Conservation (phyloP, 2,888 invertebrate genomes). For the Trissolcus japonicus region DNA sequence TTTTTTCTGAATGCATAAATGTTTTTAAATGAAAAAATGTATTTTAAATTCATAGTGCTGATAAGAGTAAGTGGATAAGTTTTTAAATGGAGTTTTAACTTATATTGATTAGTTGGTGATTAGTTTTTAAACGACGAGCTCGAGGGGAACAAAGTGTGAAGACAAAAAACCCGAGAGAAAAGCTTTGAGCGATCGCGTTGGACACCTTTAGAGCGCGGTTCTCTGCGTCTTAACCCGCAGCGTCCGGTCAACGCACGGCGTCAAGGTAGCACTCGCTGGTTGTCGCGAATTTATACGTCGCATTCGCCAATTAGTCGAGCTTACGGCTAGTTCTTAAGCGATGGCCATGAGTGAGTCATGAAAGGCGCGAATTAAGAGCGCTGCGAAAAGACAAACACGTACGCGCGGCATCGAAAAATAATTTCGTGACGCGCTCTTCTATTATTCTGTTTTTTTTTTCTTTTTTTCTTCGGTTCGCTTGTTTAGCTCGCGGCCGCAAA, state of each 20-base stretch:
- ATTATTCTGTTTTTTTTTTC: background rate
- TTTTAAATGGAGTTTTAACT: too few relatives aligned
- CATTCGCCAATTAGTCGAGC: slow-evolving; percentile 58
- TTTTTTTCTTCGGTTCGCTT: slow-evolving; percentile 24
- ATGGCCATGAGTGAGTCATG: slow-evolving; percentile 58
- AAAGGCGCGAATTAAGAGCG: slow-evolving; percentile 59
- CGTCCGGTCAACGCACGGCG: slow-evolving; percentile 58
- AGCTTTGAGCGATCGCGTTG: slow-evolving; percentile 46
- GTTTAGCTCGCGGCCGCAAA: slow-evolving; percentile 10
- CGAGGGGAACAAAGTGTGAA: slow-evolving; percentile 32
- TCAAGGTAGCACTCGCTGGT: slow-evolving; percentile 57
- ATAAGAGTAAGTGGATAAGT: too few relatives aligned
- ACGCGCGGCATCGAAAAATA: slow-evolving; percentile 49
- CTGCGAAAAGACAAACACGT: slow-evolving; percentile 53
- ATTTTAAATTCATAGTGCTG: too few relatives aligned
- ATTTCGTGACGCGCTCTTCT: slow-evolving; percentile 28
- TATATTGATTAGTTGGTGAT: slow-evolving; percentile 46
- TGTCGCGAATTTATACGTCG: slow-evolving; percentile 59
- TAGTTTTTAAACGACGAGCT: slow-evolving; percentile 43
- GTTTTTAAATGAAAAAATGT: too few relatives aligned
- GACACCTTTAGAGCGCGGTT: slow-evolving; percentile 40
- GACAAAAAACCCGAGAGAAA: slow-evolving; percentile 50
- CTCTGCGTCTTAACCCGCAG: slow-evolving; percentile 46
- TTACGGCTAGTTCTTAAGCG: slow-evolving; percentile 56
- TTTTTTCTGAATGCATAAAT: too few relatives aligned